Evolutionary conservation across 2,113 vertebrate genomes (phyloP).

Genomic region (Bujurquina vittata): DNA sequence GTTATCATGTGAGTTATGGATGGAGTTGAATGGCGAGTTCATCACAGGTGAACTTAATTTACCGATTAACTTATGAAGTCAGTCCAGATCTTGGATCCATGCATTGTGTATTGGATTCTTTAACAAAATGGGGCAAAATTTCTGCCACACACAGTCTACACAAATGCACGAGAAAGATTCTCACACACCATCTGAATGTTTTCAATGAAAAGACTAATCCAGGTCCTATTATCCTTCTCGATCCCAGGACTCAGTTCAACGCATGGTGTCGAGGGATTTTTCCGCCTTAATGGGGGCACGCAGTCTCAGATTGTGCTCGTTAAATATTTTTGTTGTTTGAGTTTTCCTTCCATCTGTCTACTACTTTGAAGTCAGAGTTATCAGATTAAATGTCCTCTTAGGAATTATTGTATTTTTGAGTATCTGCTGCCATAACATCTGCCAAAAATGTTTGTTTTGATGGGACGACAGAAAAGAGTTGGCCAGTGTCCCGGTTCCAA

Average conservation of each 20-base stretch:
- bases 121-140: not conserved
- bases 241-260: not conserved
- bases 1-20: not conserved
- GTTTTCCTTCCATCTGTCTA: not conserved
- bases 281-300: not conserved
- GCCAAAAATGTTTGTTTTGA: not conserved
- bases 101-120: not conserved
- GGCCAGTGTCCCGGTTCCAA: not conserved
- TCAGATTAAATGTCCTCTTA: not conserved
- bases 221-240: no score
- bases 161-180: not conserved
- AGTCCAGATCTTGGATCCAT: not conserved
- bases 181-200: no score
- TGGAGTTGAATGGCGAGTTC: not conserved
- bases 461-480: not conserved
- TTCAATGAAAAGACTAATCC: no score
- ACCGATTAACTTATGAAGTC: not conserved
- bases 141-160: not conserved
- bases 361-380: not conserved
- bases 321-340: not conserved
- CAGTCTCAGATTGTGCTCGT: not conserved
- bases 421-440: not conserved
- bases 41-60: not conserved
- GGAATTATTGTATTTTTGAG: not conserved
- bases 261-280: not conserved